A percentile compares a stretch with the other conserved stretches of the same genome.
phyloP scores from a whole-genome alignment of 2,888 invertebrate species.

The Habrosyne pyritoides region DNA sequence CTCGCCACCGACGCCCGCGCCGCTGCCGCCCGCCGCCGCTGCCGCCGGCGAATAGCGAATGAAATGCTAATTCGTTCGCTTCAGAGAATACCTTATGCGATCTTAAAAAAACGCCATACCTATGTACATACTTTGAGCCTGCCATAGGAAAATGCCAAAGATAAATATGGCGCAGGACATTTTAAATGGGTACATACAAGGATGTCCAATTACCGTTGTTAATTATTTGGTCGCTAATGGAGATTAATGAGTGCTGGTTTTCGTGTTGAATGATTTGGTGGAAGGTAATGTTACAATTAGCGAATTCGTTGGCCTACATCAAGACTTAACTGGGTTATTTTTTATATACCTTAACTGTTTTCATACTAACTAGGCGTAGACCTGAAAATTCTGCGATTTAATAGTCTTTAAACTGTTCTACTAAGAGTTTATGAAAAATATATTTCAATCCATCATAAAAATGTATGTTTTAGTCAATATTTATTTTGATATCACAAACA shows the following conservation, averaged over 20 bases:
- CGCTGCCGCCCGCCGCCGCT: conserved; percentile 32
- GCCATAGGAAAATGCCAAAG: conserved; percentile 57
- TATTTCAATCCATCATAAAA: no score
- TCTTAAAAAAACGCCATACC: conserved; percentile 59
- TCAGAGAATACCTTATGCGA: conserved; percentile 74
- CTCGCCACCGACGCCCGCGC: conserved; percentile 44
- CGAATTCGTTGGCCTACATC: neutral
- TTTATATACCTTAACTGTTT: neutral
- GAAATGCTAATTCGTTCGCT: conserved; percentile 76
- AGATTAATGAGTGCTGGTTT: conserved; percentile 32
- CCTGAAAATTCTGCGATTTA: neutral
- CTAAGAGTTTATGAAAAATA: no score
- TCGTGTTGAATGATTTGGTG: conserved; percentile 19
- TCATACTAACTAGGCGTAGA: neutral
- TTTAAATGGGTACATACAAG: conserved; percentile 36
- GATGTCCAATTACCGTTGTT: conserved; percentile 48
- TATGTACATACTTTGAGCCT: conserved; percentile 34
- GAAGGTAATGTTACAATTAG: neutral
- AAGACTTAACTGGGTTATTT: neutral
- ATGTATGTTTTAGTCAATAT: no score
- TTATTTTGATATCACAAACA: no score
- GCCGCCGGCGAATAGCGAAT: conserved; percentile 61
- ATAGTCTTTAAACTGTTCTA: no score
- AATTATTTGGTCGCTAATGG: conserved; percentile 46
- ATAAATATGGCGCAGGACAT: conserved; percentile 43